These are phyloP conservation scores for Tigriopus californicus DNA, from an alignment of 2,888 invertebrate species.

Conservation along the genomic window DNA sequence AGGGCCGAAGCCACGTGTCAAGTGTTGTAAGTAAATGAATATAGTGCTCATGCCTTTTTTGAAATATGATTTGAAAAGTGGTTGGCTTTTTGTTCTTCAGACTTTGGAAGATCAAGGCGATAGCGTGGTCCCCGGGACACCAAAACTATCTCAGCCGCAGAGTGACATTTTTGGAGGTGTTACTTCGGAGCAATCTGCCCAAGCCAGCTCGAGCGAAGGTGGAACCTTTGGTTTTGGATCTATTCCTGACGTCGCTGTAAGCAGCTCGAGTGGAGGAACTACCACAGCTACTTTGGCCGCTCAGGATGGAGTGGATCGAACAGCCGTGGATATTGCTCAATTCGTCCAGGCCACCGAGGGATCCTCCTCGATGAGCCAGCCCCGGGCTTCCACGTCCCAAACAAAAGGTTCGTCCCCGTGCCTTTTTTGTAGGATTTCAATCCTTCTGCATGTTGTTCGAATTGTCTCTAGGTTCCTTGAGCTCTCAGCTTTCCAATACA, in stretches of 20 bases:
- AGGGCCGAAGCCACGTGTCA: not conserved
- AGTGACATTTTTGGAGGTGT: conserved; percentile 55
- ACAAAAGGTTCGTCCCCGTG: too few relatives aligned
- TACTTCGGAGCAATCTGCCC: not conserved
- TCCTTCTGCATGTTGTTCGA: too few relatives aligned
- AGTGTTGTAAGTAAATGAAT: too few relatives aligned
- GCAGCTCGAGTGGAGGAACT: not conserved
- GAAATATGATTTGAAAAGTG: too few relatives aligned
- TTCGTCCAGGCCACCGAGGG: not conserved
- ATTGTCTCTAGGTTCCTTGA: too few relatives aligned
- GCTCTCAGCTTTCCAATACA: too few relatives aligned
- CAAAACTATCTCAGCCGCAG: conserved; percentile 60
- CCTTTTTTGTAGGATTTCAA: too few relatives aligned
- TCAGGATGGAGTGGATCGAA: conserved; percentile 2
- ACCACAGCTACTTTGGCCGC: not conserved
- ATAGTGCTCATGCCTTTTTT: too few relatives aligned
- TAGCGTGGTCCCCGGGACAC: conserved; percentile 72
- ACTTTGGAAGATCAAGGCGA: conserved; percentile 44
- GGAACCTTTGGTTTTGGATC: not conserved
- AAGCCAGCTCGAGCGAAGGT: not conserved
- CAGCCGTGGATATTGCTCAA: conserved; percentile 5
- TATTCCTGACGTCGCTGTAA: not conserved
- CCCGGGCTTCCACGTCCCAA: too few relatives aligned
- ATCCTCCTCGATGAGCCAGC: not conserved
- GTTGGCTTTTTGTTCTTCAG: not conserved